Evolutionary conservation across 2,797 vertebrate species (phyloP).

Genomic region (Argentina silus): DNA sequence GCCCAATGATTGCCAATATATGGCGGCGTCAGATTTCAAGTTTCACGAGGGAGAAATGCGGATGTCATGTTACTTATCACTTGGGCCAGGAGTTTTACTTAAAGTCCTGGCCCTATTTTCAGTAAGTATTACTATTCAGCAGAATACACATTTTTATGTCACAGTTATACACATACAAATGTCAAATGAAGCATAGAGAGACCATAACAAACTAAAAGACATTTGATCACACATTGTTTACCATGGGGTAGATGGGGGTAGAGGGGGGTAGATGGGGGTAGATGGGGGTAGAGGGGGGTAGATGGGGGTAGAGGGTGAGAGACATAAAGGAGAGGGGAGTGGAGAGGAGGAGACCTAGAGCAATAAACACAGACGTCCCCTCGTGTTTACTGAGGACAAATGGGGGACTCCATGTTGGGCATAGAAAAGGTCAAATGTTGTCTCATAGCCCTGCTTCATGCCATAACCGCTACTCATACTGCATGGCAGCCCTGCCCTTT

Average conservation of each 20-base stretch:
- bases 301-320: not conserved
- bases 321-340: not conserved
- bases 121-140: no score
- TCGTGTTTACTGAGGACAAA: slow-evolving; percentile 18
- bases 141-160: no score
- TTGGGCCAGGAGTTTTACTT: no score
- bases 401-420: slow-evolving; percentile 3
- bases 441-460: slow-evolving; percentile 22
- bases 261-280: not conserved
- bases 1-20: no score
- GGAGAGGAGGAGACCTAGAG: not conserved
- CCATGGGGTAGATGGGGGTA: not conserved
- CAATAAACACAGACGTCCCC: slow-evolving; percentile 15
- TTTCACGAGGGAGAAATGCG: no score
- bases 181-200: no score
- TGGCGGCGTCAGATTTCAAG: no score
- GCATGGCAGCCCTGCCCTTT: slow-evolving; percentile 4
- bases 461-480: slow-evolving; percentile 32
- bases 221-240: not conserved
- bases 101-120: no score
- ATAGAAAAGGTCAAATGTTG: slow-evolving; percentile 25
- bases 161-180: no score
- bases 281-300: not conserved
- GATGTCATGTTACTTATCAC: no score
- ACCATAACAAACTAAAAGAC: not conserved